phyloP scores from a whole-genome alignment of 2,888 invertebrate species.

The Ectropis crepuscularia region DNA sequence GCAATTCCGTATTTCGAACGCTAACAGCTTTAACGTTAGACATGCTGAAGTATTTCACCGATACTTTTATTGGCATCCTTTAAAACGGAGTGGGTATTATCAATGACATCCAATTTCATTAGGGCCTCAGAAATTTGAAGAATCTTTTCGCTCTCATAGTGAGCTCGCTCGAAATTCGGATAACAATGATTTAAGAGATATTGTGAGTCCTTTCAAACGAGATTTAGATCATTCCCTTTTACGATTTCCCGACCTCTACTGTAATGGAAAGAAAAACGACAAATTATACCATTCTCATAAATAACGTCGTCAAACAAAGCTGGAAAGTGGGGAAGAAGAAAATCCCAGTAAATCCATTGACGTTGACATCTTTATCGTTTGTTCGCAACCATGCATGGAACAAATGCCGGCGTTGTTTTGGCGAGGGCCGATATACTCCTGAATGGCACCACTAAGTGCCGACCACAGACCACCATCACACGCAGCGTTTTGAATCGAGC shows the following conservation, averaged over 20 bases:
- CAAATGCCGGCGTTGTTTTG: slow-evolving; percentile 24
- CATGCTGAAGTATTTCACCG: neutral
- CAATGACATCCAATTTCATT: slow-evolving; percentile 21
- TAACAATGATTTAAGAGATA: slow-evolving; percentile 11
- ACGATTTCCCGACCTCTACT: slow-evolving; percentile 7
- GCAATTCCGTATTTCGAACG: neutral
- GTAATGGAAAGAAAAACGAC: slow-evolving; percentile 11
- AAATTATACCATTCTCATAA: slow-evolving; percentile 21
- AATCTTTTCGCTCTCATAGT: neutral
- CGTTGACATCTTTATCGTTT: slow-evolving; percentile 34
- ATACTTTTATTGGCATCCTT: slow-evolving; percentile 14
- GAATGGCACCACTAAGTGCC: neutral
- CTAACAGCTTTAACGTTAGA: neutral
- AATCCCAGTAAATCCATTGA: slow-evolving; percentile 31
- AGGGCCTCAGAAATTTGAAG: slow-evolving; percentile 5
- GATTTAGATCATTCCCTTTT: slow-evolving; percentile 12
- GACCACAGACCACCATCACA: too few species aligned
- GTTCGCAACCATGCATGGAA: slow-evolving; percentile 28
- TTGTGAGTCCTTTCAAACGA: slow-evolving; percentile 5
- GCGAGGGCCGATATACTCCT: neutral
- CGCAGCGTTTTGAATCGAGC: too few species aligned
- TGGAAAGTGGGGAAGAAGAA: slow-evolving; percentile 15
- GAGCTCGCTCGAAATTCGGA: neutral
- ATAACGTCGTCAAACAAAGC: slow-evolving; percentile 15
- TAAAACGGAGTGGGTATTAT: slow-evolving; percentile 10